These are phyloP conservation scores for Corvus cornix DNA, from an alignment of 2,113 vertebrate species.

Conservation along the genomic window DNA sequence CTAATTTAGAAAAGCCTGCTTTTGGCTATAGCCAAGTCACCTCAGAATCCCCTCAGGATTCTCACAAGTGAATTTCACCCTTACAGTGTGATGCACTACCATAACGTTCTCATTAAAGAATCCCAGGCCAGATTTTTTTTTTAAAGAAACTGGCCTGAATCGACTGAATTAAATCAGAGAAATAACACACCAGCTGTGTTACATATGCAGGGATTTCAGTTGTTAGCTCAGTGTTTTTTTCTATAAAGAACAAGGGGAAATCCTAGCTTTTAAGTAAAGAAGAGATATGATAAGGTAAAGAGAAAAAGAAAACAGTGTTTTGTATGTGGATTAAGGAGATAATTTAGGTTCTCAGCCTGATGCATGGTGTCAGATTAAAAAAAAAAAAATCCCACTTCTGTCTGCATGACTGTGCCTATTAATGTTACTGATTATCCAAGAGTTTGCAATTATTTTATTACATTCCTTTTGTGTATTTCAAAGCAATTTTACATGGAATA, in stretches of 20 bases:
- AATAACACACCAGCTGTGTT: neutral
- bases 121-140: neutral
- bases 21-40: neutral
- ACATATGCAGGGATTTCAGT: neutral
- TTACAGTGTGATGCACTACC: neutral
- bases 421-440: neutral
- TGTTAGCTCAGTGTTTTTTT: neutral
- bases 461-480: neutral
- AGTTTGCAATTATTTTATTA: neutral
- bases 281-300: neutral
- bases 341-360: neutral
- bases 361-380: neutral
- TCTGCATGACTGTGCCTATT: neutral
- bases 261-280: neutral
- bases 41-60: neutral
- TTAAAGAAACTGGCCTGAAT: neutral
- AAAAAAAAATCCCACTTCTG: neutral
- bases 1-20: neutral
- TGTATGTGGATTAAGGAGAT: neutral
- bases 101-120: neutral
- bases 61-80: neutral
- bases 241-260: neutral
- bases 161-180: neutral
- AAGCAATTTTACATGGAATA: slow-evolving; percentile 2
- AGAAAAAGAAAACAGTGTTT: neutral